Base-by-base conservation (phyloP, 2,797 vertebrate genomes). In the Hypotaenidia okinawae region DNA sequence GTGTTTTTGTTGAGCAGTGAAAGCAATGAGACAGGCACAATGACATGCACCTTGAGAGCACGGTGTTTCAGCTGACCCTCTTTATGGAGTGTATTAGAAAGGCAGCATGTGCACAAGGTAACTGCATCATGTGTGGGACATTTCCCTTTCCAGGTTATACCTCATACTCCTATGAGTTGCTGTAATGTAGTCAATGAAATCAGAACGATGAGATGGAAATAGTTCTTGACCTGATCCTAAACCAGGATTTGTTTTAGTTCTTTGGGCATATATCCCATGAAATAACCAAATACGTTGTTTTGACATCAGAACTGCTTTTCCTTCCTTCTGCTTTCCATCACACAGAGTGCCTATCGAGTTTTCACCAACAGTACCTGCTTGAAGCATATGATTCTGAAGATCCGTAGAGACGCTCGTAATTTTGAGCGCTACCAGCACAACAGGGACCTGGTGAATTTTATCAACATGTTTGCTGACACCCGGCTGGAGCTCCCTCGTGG, bases 401-500 rank as follows among this genome's bases (percentile, higher is more conserved):
- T 99, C 84, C 99, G 99, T 2, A 98, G 99, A n/a, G 99, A 99
- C 9, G 99, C 99, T 33, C 98, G 98, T 24, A 99, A 99, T 97
- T 99, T 99, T 81, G 99, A 99, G 95, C 98, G 99, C 45, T 99
- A 99, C 97, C 99, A 99, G 87, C 99, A 99, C 90, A 99, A 99
- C 97, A 98, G 99, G 13, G 99, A 99, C 97, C 97, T 99, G 95
- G 99, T 99, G 93, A 98, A 99, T 73, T 99, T 99, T 97, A 99
- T 99, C 97, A 99, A 99, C 96, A 99, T 99, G 98, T 99, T 99
- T 43, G 98, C 99, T 54, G 99, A 99, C 95, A 99, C 98, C 2
- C 98, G 98, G 58, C 97, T 99, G 95, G 99, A 99, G 96, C 98
- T 99, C 89, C 99, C 99, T 13, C 98, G 99, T 69, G 99, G 99